phyloP scores from a whole-genome alignment of 2,797 vertebrate species.

The Danio jaintianensis region DNA sequence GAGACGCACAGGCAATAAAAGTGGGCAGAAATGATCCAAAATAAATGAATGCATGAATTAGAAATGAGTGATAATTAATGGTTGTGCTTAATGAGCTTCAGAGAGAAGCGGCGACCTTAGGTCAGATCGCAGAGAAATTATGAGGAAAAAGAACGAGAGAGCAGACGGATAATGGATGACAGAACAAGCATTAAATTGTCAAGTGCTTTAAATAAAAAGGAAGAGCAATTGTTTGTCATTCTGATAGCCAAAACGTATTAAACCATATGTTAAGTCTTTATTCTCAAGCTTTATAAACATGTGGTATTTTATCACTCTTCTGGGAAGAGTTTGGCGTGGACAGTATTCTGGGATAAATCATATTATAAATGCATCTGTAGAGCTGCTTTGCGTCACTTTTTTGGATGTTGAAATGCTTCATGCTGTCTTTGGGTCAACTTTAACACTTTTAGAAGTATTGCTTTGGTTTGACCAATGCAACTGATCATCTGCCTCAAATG shows the following conservation, averaged over 20 bases:
- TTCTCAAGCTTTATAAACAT: slow-evolving; percentile 1
- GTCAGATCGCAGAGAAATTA: slow-evolving; percentile 50
- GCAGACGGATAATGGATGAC: slow-evolving; percentile 5
- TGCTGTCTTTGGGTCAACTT: not conserved
- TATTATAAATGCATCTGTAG: slow-evolving; percentile 9
- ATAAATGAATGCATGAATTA: slow-evolving; percentile 47
- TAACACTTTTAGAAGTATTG: not conserved
- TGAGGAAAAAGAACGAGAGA: slow-evolving; percentile 12
- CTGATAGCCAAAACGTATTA: slow-evolving; percentile 19
- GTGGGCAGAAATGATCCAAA: slow-evolving; percentile 43
- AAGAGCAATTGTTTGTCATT: slow-evolving; percentile 24
- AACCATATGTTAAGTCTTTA: slow-evolving; percentile 6
- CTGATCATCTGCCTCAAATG: not conserved
- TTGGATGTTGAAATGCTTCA: not conserved
- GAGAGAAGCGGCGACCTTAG: slow-evolving; percentile 33
- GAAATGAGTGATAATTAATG: slow-evolving; percentile 58
- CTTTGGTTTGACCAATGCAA: not conserved
- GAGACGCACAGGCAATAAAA: slow-evolving; percentile 12
- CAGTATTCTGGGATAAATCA: not conserved
- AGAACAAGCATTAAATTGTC: slow-evolving; percentile 26
- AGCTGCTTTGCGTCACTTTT: not conserved
- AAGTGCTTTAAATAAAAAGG: slow-evolving; percentile 32
- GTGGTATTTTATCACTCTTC: not conserved
- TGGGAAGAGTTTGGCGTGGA: not conserved
- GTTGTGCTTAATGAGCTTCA: slow-evolving; percentile 52